These are phyloP conservation scores for Cyprinella venusta DNA, from an alignment of 2,797 vertebrate genomes.

Conservation along the genomic window DNA sequence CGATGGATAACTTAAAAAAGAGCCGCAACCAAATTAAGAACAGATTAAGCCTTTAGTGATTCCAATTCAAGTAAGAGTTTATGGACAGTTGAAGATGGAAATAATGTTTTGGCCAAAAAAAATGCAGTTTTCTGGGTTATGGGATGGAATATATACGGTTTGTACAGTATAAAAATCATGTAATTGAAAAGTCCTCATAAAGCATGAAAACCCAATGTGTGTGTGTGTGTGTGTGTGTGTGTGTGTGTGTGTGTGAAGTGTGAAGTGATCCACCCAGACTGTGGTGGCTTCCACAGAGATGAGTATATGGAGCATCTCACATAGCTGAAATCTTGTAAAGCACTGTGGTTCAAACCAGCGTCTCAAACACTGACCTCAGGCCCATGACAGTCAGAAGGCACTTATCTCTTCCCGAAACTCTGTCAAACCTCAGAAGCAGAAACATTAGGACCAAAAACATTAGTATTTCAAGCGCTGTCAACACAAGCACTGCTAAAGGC, in stretches of 20 bases:
- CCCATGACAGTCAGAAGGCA: conserved; percentile 24
- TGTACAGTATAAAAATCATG: background rate
- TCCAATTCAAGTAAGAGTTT: background rate
- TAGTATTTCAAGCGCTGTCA: conserved; percentile 23
- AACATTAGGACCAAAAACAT: conserved; percentile 31
- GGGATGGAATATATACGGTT: no score
- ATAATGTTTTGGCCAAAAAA: background rate
- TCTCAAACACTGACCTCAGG: conserved; percentile 39
- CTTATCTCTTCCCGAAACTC: conserved; percentile 48
- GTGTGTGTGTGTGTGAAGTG: background rate
- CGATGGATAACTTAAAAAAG: background rate
- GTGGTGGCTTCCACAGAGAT: conserved; percentile 46
- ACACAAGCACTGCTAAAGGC: conserved; percentile 21
- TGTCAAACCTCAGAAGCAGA: conserved; percentile 20
- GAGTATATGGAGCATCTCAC: conserved; percentile 43
- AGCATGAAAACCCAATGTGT: background rate
- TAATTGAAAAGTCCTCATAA: background rate
- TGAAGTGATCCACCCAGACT: conserved; percentile 14
- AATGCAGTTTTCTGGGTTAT: no score
- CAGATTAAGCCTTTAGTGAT: background rate
- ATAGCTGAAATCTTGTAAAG: conserved; percentile 46
- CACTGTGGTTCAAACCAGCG: conserved; percentile 35
- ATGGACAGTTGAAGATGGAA: background rate
- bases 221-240: no score
- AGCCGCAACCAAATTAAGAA: background rate